Evolutionary conservation across 2,888 invertebrate genomes (phyloP).

Genomic region (Deilephila porcellus): DNA sequence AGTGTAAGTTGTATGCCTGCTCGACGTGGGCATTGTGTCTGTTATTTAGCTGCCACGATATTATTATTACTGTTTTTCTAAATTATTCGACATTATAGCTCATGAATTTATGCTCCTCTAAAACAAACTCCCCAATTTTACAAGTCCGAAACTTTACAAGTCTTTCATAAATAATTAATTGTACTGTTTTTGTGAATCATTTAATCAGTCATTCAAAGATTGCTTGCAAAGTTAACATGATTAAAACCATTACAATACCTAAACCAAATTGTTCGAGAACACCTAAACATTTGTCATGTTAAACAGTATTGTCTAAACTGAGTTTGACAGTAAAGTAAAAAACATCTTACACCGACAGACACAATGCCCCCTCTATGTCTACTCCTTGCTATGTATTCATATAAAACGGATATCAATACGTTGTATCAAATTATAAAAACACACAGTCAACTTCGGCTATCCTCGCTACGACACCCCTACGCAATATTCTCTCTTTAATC

Average conservation of each 20-base stretch:
- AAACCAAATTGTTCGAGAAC: too few species aligned
- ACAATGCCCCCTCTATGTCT: conserved; percentile 43
- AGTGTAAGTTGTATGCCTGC: conserved; percentile 17
- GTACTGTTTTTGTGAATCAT: too few species aligned
- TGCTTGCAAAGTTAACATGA: too few species aligned
- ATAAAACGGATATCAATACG: conserved; percentile 54
- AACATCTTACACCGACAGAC: conserved; percentile 27
- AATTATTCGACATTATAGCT: too few species aligned
- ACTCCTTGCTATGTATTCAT: conserved; percentile 31
- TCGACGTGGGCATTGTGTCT: conserved; percentile 13
- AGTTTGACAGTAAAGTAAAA: neutral
- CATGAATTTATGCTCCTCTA: too few species aligned
- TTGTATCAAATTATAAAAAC: conserved; percentile 64
- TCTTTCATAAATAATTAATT: too few species aligned
- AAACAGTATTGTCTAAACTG: too few species aligned
- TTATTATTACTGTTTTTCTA: neutral
- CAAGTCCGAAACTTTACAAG: too few species aligned
- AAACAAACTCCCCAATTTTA: too few species aligned
- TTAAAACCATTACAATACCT: too few species aligned
- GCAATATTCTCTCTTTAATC: conserved; percentile 67
- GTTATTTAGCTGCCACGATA: conserved; percentile 12
- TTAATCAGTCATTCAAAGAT: too few species aligned
- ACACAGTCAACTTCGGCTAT: conserved; percentile 59
- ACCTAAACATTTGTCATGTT: too few species aligned
- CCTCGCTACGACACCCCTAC: conserved; percentile 56